phyloP scores from a whole-genome alignment of 2,797 vertebrate species.

The Hypotaenidia okinawae region DNA sequence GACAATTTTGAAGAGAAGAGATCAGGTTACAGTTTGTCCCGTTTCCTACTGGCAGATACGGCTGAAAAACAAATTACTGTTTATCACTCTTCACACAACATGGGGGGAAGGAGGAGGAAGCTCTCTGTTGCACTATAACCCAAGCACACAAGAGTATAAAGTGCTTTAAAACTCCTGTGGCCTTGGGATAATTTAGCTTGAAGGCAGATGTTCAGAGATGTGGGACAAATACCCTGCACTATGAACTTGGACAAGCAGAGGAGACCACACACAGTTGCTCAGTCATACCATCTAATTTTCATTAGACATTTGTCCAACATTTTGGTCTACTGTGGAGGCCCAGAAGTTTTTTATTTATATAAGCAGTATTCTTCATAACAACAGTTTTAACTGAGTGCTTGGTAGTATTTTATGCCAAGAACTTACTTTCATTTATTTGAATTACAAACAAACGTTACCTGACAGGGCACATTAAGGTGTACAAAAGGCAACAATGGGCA shows the following conservation, averaged over 20 bases:
- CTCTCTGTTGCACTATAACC: not conserved
- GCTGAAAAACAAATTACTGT: slow-evolving; percentile 44
- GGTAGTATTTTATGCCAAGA: not conserved
- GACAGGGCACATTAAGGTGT: not conserved
- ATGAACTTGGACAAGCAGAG: not conserved
- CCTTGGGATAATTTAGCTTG: slow-evolving; percentile 31
- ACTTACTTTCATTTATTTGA: slow-evolving; percentile 22
- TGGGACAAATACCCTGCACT: not conserved
- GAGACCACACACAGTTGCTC: slow-evolving; percentile 42
- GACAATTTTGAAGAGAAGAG: not conserved
- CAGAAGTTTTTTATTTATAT: not conserved
- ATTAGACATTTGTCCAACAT: not conserved
- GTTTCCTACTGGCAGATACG: not conserved
- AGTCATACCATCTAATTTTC: not conserved
- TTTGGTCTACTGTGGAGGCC: not conserved
- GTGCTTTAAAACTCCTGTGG: not conserved
- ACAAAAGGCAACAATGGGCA: slow-evolving; percentile 44
- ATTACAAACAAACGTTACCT: slow-evolving; percentile 2
- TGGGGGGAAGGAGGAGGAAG: not conserved
- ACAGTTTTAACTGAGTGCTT: not conserved
- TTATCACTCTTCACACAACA: slow-evolving; percentile 52
- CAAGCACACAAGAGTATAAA: not conserved
- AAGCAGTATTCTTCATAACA: not conserved
- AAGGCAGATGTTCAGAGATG: not conserved
- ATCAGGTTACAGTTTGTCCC: not conserved